Conservation (phyloP, 2,888 invertebrate genomes). For the Drosophila flavopinicola region DNA sequence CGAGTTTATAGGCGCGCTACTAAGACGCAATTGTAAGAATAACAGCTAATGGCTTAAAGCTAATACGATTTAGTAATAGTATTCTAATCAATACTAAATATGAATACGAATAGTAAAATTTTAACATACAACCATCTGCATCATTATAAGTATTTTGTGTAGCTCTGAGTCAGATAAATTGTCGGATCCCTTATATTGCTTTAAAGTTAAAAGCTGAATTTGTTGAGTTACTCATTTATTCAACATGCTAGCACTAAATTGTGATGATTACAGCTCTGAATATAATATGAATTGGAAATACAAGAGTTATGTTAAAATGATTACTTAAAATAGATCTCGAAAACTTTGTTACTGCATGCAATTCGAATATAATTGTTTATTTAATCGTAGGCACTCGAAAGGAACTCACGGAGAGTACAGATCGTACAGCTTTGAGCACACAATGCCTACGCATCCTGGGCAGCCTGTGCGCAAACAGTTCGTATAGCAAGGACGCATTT, state of each 20-base stretch:
- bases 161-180: no score
- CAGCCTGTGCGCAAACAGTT: conserved; percentile 67
- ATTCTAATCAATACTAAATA: neutral
- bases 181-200: no score
- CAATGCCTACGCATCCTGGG: conserved; percentile 68
- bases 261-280: no score
- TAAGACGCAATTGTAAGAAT: conserved; percentile 67
- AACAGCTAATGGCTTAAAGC: neutral
- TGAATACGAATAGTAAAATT: neutral
- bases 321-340: no score
- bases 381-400: conserved; percentile 34
- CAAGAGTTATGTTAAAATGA: no score
- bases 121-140: no score
- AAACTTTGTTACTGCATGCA: no score
- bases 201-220: no score
- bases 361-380: no score
- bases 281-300: no score
- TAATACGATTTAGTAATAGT: neutral
- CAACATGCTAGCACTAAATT: no score
- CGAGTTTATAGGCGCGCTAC: conserved; percentile 62
- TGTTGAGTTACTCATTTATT: neutral
- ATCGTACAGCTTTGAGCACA: conserved; percentile 43
- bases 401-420: conserved; percentile 40
- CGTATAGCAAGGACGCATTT: conserved; percentile 71
- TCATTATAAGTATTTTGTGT: no score